Evolutionary conservation across 2,888 invertebrate genomes (phyloP).

Genomic region (Invenusta paracnida): DNA sequence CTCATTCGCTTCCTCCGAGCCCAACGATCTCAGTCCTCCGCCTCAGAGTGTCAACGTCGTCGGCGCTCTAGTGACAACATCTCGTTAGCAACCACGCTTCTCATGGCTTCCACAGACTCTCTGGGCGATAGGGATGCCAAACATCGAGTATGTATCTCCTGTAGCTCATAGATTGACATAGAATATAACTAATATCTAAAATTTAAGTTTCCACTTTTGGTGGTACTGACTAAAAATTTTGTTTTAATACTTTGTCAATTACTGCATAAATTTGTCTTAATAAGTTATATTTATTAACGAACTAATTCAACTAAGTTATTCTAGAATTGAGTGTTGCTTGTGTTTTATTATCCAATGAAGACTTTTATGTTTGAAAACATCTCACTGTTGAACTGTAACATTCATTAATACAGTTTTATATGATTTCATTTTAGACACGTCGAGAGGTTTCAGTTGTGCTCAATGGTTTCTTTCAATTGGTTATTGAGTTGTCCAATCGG

Average conservation of each 20-base stretch:
- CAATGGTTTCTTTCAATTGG: constrained; percentile 3
- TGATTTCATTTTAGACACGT: neutral
- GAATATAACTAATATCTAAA: no score
- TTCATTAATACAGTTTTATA: no score
- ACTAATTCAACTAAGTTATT: no score
- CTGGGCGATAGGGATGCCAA: neutral
- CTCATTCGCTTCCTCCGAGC: neutral
- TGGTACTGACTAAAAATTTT: neutral
- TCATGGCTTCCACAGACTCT: neutral
- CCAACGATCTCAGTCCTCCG: neutral
- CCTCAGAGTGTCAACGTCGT: neutral
- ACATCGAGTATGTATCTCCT: neutral
- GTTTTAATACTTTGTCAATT: constrained; percentile 2
- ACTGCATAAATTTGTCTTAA: no score
- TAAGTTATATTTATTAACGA: no score
- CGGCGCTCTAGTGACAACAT: neutral
- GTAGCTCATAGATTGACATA: no score
- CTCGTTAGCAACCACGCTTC: neutral
- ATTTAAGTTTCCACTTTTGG: no score
- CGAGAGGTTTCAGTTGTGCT: neutral
- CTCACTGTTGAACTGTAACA: no score
- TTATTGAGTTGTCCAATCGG: neutral
- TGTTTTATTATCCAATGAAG: no score
- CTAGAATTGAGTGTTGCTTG: no score
- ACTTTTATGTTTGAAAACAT: no score